phyloP scores from a whole-genome alignment of 2,797 vertebrate species.

The Poliocrania exsul region DNA sequence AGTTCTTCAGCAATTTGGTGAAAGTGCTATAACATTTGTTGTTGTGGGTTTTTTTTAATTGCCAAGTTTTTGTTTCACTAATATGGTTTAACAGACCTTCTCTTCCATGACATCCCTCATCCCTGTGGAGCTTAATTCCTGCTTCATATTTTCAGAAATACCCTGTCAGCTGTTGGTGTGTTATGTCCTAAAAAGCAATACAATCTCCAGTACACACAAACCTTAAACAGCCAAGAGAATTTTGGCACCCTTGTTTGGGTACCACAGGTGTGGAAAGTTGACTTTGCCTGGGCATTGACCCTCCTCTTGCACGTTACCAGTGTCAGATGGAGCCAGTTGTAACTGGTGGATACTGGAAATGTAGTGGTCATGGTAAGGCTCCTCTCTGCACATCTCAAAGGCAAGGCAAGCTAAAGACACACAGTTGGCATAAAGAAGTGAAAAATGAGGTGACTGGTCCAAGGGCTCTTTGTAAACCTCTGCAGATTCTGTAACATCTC shows the following conservation, averaged over 20 bases:
- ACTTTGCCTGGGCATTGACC: fast-evolving
- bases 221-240: background rate
- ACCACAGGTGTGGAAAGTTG: fast-evolving
- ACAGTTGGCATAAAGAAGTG: background rate
- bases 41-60: background rate
- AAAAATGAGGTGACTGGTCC: background rate
- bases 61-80: background rate
- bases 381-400: fast-evolving
- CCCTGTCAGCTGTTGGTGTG: background rate
- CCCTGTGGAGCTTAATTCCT: background rate
- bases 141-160: background rate
- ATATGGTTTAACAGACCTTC: background rate
- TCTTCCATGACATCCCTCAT: background rate
- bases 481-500: background rate
- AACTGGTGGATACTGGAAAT: background rate
- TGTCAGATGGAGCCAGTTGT: background rate
- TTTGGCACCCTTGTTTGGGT: background rate
- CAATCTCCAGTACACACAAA: background rate
- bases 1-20: background rate
- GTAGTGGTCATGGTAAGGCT: background rate
- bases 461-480: background rate
- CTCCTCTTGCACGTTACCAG: background rate
- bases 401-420: background rate
- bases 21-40: background rate
- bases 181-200: background rate